Conservation (phyloP, 92 coral and sea anemone genomes). For the Bergia sp. region DNA sequence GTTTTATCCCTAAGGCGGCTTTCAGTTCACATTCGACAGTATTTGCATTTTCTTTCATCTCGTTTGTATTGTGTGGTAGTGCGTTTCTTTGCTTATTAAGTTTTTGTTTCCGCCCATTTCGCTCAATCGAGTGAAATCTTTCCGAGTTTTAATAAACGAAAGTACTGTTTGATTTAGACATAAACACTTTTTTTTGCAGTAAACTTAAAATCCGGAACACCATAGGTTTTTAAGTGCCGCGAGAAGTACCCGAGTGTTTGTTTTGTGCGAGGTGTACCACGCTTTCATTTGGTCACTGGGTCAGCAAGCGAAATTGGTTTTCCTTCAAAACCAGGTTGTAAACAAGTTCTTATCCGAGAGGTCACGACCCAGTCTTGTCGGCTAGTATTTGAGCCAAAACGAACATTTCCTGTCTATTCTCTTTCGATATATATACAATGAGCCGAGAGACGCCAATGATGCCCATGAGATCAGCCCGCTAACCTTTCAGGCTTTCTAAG, state of each 20-base stretch:
- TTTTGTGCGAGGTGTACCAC: slow-evolving; percentile 38
- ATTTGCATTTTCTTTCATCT: slow-evolving; percentile 46
- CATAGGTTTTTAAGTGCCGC: neutral
- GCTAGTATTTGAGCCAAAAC: slow-evolving; percentile 33
- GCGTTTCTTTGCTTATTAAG: slow-evolving; percentile 11
- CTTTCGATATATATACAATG: slow-evolving; percentile 27
- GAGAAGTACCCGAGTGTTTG: slow-evolving; percentile 6
- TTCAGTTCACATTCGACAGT: neutral
- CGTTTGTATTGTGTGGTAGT: slow-evolving; percentile 28
- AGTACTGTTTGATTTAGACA: neutral
- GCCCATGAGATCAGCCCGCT: neutral
- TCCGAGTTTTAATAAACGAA: neutral
- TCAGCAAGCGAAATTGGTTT: slow-evolving; percentile 46
- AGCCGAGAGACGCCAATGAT: neutral
- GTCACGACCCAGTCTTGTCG: slow-evolving; percentile 52
- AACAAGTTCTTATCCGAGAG: slow-evolving; percentile 36
- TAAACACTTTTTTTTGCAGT: neutral
- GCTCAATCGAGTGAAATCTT: slow-evolving; percentile 20
- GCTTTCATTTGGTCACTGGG: slow-evolving; percentile 44
- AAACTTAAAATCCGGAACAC: neutral
- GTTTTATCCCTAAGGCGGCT: slow-evolving; percentile 35
- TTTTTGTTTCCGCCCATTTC: slow-evolving; percentile 45
- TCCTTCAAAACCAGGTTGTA: slow-evolving; percentile 33
- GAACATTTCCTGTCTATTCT: slow-evolving; percentile 51
- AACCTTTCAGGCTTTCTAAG: neutral